These are phyloP conservation scores for Onchidella celtica DNA, from an alignment of 2,888 invertebrate species.

Conservation along the genomic window DNA sequence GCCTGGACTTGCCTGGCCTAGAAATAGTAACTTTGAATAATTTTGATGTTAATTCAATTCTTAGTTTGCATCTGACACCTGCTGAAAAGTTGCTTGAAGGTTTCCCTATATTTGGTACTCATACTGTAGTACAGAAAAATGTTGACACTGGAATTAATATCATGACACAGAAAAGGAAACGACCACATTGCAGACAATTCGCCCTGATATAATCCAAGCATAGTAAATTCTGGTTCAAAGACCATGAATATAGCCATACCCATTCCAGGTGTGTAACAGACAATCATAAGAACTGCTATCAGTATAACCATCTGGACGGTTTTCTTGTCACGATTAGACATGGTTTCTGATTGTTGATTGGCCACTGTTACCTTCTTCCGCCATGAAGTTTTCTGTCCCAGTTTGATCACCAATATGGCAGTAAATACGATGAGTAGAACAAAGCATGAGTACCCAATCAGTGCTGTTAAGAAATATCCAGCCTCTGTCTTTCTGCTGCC, in stretches of 20 bases:
- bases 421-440: neutral
- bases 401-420: neutral
- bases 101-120: conserved; percentile 17
- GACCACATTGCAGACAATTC: neutral
- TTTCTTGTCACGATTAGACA: neutral
- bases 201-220: neutral
- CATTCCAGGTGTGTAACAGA: neutral
- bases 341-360: neutral
- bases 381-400: neutral
- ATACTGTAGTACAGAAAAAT: conserved; percentile 21
- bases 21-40: no score
- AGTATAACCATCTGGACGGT: neutral
- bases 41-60: no score
- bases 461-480: neutral
- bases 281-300: neutral
- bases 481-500: neutral
- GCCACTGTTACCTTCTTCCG: neutral
- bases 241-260: neutral
- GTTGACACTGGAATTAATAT: conserved; percentile 12
- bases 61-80: no score
- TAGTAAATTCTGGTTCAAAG: neutral
- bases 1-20: no score
- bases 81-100: neutral
- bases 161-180: conserved; percentile 8
- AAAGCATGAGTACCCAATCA: neutral